Percentiles rank a stretch among this genome's conserved stretches.
Conservation (phyloP, 2,113 vertebrate genomes). For the Aythya baeri region DNA sequence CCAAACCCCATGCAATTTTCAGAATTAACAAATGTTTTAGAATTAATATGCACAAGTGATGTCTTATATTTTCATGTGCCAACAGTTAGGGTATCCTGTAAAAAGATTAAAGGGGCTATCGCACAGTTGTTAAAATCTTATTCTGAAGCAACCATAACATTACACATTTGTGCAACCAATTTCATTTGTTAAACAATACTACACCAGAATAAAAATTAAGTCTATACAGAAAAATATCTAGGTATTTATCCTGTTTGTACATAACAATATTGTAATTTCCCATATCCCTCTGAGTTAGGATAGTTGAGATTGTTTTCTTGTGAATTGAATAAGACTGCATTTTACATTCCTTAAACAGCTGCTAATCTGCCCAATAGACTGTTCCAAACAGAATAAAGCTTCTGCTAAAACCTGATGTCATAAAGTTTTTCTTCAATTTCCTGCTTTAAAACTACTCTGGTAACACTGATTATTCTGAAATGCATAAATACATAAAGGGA, state of each 20-base stretch:
- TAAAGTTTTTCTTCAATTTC: neutral
- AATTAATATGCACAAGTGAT: neutral
- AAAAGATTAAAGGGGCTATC: neutral
- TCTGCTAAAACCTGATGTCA: neutral
- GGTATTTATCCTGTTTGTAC: neutral
- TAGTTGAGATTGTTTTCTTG: neutral
- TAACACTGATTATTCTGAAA: neutral
- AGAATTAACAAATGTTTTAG: neutral
- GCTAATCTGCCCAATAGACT: neutral
- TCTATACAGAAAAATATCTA: neutral
- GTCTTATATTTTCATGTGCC: neutral
- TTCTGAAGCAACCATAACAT: neutral
- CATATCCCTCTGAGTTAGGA: neutral
- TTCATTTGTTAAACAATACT: neutral
- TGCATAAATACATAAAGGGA: neutral
- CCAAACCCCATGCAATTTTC: neutral
- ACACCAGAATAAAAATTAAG: neutral
- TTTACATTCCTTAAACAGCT: neutral
- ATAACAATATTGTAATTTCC: neutral
- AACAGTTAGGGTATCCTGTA: neutral
- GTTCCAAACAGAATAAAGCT: neutral
- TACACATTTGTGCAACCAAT: neutral
- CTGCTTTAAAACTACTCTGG: neutral
- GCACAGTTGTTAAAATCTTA: neutral
- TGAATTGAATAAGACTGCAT: neutral